A percentile compares a stretch with the other conserved stretches of the same genome.
These are phyloP conservation scores for Cetonia aurata DNA, from an alignment of 2,888 invertebrate species.

Conservation along the genomic window DNA sequence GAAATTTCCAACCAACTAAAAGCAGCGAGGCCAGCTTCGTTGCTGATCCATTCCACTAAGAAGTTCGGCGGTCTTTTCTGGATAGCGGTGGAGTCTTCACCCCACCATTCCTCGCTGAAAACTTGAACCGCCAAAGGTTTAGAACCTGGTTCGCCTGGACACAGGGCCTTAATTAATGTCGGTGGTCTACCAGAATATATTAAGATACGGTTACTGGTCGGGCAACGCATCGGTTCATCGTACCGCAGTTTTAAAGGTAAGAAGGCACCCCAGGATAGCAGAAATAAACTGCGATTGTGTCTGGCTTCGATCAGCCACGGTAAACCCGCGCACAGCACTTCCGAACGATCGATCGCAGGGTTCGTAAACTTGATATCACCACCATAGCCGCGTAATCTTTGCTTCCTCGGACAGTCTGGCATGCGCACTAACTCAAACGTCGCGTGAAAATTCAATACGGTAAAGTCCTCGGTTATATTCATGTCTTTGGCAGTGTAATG, in stretches of 20 bases:
- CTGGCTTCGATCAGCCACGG: slow-evolving; percentile 86
- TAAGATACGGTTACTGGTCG: slow-evolving; percentile 82
- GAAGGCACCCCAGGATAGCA: slow-evolving; percentile 87
- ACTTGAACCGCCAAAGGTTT: slow-evolving; percentile 79
- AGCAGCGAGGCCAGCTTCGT: slow-evolving; percentile 81
- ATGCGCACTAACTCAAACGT: slow-evolving; percentile 76
- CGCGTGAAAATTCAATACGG: slow-evolving; percentile 84
- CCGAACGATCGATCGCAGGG: slow-evolving; percentile 73
- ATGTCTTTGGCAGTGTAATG: slow-evolving; percentile 81
- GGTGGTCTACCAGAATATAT: slow-evolving; percentile 83
- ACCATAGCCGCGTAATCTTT: slow-evolving; percentile 74
- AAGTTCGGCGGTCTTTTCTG: slow-evolving; percentile 71
- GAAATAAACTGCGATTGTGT: slow-evolving; percentile 83
- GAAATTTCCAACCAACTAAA: slow-evolving; percentile 84
- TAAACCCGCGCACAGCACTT: slow-evolving; percentile 78
- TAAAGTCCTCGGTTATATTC: slow-evolving; percentile 84
- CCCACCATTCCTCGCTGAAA: slow-evolving; percentile 85
- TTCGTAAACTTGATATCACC: slow-evolving; percentile 76
- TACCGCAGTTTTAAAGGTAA: slow-evolving; percentile 74
- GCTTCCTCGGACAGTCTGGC: slow-evolving; percentile 75
- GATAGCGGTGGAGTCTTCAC: slow-evolving; percentile 60
- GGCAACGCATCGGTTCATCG: slow-evolving; percentile 77
- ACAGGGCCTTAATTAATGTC: slow-evolving; percentile 75
- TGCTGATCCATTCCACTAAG: slow-evolving; percentile 77
- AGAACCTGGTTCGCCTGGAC: slow-evolving; percentile 78